phyloP scores from a whole-genome alignment of 2,113 vertebrate species.

The Thamnophis sirtalis region DNA sequence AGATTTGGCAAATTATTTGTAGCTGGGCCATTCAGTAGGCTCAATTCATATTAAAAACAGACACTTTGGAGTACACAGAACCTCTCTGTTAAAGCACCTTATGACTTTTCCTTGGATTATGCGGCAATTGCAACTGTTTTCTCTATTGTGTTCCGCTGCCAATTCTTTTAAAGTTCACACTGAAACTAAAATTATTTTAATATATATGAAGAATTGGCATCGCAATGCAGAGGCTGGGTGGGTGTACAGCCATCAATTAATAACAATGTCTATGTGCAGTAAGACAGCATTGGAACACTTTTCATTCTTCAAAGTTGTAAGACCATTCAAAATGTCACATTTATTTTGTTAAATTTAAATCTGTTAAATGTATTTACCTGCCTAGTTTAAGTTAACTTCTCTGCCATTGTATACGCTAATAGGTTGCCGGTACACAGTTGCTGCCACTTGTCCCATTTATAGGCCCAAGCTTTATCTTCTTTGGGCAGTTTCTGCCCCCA shows the following conservation, averaged over 20 bases:
- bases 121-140: neutral
- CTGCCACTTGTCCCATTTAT: neutral
- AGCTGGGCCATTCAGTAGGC: neutral
- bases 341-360: too few relatives aligned
- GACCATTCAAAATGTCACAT: neutral
- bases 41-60: neutral
- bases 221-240: constrained; percentile 7
- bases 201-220: constrained; percentile 28
- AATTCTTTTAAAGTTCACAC: neutral
- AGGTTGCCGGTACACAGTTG: neutral
- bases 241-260: neutral
- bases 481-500: neutral
- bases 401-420: neutral
- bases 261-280: neutral
- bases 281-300: neutral
- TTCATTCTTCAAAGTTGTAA: neutral
- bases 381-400: neutral
- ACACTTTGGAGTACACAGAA: neutral
- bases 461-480: neutral
- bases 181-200: neutral
- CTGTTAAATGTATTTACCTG: too few relatives aligned
- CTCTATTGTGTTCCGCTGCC: neutral
- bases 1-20: neutral
- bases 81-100: neutral
- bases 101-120: neutral